These are phyloP conservation scores for Podarcis raffonei DNA, from an alignment of 2,113 vertebrate species.

Conservation along the genomic window DNA sequence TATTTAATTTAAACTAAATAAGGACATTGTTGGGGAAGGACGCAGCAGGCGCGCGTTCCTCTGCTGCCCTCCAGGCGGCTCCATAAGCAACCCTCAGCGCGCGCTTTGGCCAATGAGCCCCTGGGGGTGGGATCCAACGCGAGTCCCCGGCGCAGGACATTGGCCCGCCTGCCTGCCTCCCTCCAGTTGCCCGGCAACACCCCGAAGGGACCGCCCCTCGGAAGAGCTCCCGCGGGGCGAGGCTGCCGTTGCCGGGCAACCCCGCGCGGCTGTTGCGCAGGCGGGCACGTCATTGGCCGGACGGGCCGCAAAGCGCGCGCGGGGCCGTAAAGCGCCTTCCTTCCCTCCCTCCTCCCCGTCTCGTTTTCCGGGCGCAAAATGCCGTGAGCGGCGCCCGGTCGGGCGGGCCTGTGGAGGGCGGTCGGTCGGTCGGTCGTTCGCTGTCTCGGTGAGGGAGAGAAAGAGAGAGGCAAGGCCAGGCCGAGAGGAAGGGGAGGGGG, in stretches of 20 bases:
- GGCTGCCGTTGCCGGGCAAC: slow-evolving; percentile 1
- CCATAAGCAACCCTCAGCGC: background rate
- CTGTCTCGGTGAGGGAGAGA: background rate
- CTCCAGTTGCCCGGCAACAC: background rate
- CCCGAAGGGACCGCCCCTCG: background rate
- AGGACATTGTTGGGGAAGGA: too few relatives aligned
- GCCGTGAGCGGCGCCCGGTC: slow-evolving; percentile 1
- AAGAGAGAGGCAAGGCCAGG: background rate
- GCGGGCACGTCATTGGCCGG: too few relatives aligned
- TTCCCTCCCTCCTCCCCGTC: background rate
- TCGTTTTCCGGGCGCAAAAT: background rate
- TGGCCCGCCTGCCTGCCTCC: background rate
- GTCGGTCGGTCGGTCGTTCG: background rate
- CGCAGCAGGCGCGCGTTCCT: background rate
- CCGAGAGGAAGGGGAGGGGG: slow-evolving; percentile 17
- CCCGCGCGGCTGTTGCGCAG: background rate
- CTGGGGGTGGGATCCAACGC: too few relatives aligned
- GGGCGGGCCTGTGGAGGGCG: too few relatives aligned
- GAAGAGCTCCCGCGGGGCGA: background rate
- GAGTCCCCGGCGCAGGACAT: background rate
- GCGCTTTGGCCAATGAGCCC: background rate
- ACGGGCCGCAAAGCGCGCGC: background rate
- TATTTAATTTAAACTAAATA: too few relatives aligned
- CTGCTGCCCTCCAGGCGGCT: background rate
- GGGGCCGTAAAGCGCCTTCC: background rate